Percentiles rank a stretch among this genome's conserved stretches.
Conservation (phyloP, 2,888 invertebrate species). For the Spicauda simplicius region DNA sequence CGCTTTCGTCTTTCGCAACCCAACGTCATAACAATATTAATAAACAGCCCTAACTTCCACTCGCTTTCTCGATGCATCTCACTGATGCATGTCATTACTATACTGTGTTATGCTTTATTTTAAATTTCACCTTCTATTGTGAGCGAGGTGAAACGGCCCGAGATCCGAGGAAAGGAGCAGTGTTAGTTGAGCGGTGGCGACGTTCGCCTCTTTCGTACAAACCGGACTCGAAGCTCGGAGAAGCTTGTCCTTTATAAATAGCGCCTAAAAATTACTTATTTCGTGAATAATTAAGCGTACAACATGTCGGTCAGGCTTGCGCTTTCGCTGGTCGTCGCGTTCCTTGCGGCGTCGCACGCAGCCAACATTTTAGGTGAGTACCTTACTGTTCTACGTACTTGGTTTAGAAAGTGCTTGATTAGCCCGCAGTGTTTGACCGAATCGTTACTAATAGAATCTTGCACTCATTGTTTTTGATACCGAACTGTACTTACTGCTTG, state of each 20-base stretch:
- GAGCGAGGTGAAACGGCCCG: slow-evolving; percentile 76
- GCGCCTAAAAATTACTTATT: slow-evolving; percentile 56
- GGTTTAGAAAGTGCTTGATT: slow-evolving; percentile 49
- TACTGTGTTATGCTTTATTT: slow-evolving; percentile 79
- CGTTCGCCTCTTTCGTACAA: slow-evolving; percentile 66
- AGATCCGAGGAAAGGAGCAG: slow-evolving; percentile 79
- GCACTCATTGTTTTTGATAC: background rate
- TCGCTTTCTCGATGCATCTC: slow-evolving; percentile 78
- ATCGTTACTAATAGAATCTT: slow-evolving; percentile 16
- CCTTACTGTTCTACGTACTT: slow-evolving; percentile 39
- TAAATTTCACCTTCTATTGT: slow-evolving; percentile 85
- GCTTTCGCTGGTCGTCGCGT: slow-evolving; percentile 62
- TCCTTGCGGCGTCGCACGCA: slow-evolving; percentile 60
- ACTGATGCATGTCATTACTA: slow-evolving; percentile 74
- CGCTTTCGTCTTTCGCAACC: slow-evolving; percentile 14
- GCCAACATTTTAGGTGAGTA: slow-evolving; percentile 80
- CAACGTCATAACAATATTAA: slow-evolving; percentile 22
- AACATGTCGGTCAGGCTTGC: slow-evolving; percentile 73
- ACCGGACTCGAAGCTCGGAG: slow-evolving; percentile 42
- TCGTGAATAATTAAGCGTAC: slow-evolving; percentile 35
- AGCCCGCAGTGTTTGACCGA: slow-evolving; percentile 34
- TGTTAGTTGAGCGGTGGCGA: slow-evolving; percentile 68
- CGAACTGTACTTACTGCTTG: too few relatives aligned
- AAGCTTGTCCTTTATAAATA: slow-evolving; percentile 49
- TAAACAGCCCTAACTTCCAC: slow-evolving; percentile 24